Percentiles rank a stretch among this genome's conserved stretches.
phyloP scores from a whole-genome alignment of 2,888 invertebrate genomes.

The Lasioglossum pauxillum region DNA sequence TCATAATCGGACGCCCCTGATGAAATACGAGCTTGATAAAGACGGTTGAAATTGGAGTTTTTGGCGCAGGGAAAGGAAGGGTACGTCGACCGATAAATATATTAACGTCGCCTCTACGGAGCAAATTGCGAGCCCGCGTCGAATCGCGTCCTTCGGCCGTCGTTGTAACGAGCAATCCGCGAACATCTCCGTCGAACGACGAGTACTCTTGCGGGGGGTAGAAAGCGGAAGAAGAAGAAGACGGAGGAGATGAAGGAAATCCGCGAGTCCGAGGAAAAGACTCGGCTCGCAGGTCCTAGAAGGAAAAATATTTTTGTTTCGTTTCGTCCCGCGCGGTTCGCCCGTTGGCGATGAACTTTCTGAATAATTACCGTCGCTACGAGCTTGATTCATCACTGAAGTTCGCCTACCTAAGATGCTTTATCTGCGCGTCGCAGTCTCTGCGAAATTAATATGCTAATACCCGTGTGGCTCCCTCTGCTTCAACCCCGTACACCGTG shows the following conservation, averaged over 20 bases:
- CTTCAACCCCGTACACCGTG: constrained; percentile 52
- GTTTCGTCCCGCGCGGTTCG: constrained; percentile 66
- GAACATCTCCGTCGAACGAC: background rate
- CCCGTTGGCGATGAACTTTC: constrained; percentile 78
- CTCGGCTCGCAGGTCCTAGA: constrained; percentile 62
- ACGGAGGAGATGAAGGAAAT: constrained; percentile 24
- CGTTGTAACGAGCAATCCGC: background rate
- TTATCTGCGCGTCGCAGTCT: constrained; percentile 83
- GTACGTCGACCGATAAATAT: constrained; percentile 77
- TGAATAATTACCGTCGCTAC: constrained; percentile 82
- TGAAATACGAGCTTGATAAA: constrained; percentile 84
- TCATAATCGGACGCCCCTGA: constrained; percentile 81
- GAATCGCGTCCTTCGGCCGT: background rate
- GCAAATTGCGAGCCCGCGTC: constrained; percentile 53
- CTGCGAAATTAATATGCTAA: constrained; percentile 84
- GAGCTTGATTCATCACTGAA: constrained; percentile 84
- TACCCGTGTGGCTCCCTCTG: constrained; percentile 74
- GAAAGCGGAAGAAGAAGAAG: background rate
- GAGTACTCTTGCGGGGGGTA: background rate
- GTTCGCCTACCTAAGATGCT: constrained; percentile 84
- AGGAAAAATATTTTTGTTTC: constrained; percentile 82
- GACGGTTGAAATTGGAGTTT: constrained; percentile 79
- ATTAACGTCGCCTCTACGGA: constrained; percentile 79
- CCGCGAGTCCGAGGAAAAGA: constrained; percentile 41
- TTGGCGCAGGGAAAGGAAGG: constrained; percentile 65